These are phyloP conservation scores for Drosophila setosimentum DNA, from an alignment of 2,888 invertebrate genomes.

Conservation along the genomic window DNA sequence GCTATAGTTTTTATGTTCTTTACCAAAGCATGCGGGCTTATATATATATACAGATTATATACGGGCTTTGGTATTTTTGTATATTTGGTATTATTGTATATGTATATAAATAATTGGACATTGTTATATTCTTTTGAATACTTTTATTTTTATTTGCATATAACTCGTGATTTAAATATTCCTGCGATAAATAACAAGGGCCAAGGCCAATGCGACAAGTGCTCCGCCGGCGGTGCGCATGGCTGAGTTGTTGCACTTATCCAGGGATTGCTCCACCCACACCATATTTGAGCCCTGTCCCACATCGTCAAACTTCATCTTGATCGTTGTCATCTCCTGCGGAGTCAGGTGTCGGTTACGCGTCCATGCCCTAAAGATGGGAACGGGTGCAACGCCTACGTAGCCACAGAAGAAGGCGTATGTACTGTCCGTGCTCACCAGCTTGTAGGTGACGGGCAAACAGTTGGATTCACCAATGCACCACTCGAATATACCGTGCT, in stretches of 20 bases:
- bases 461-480: neutral
- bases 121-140: too few species aligned
- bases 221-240: neutral
- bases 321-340: neutral
- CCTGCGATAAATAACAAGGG: neutral
- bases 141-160: too few species aligned
- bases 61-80: too few species aligned
- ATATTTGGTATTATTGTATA: too few species aligned
- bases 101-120: neutral
- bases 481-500: conserved; percentile 40
- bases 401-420: conserved; percentile 27
- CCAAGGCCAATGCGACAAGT: conserved; percentile 20
- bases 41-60: neutral
- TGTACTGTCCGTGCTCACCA: conserved; percentile 10
- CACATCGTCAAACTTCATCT: neutral
- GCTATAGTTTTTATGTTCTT: neutral
- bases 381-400: fast-evolving
- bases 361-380: conserved; percentile 18
- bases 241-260: conserved; percentile 19
- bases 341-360: conserved; percentile 20
- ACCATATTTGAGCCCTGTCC: neutral
- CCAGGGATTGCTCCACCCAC: conserved; percentile 21
- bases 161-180: neutral
- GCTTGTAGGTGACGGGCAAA: conserved; percentile 18
- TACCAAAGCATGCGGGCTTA: neutral